These are phyloP conservation scores for Paramormyrops hopkinsi DNA, from an alignment of 2,797 vertebrate species.

Conservation along the genomic window DNA sequence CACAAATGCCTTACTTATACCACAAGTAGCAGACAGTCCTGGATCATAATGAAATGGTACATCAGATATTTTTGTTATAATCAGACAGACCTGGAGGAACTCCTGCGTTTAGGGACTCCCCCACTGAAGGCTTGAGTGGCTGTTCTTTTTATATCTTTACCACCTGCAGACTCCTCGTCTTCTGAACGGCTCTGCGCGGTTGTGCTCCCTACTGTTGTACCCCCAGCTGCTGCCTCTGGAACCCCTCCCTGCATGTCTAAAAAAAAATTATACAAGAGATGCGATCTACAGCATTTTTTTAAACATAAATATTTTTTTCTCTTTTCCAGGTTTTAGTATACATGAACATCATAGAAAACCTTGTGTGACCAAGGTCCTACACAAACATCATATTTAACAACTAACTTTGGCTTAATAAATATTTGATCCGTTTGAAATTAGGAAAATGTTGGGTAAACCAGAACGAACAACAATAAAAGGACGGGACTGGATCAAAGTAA, in stretches of 20 bases:
- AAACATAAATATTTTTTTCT: neutral
- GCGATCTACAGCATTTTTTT: neutral
- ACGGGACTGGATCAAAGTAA: neutral
- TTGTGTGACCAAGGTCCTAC: neutral
- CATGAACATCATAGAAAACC: neutral
- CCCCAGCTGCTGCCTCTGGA: slow-evolving; percentile 49
- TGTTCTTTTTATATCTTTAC: slow-evolving; percentile 74
- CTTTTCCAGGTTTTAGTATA: neutral
- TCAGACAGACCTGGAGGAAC: slow-evolving; percentile 80
- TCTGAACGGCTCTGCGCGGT: slow-evolving; percentile 80
- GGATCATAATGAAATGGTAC: neutral
- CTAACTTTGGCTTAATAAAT: neutral
- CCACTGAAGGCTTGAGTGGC: slow-evolving; percentile 74
- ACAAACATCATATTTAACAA: neutral
- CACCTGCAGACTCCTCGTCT: slow-evolving; percentile 77
- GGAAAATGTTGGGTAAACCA: neutral
- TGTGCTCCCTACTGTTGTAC: slow-evolving; percentile 65
- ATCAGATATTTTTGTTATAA: neutral
- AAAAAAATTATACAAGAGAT: neutral
- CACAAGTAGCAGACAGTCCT: neutral
- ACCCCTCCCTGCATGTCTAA: slow-evolving; percentile 60
- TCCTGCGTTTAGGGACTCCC: slow-evolving; percentile 83
- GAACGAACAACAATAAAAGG: neutral
- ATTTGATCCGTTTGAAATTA: neutral
- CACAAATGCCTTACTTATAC: neutral